phyloP scores from a whole-genome alignment of 2,113 vertebrate genomes.

The Phrynosoma platyrhinos region DNA sequence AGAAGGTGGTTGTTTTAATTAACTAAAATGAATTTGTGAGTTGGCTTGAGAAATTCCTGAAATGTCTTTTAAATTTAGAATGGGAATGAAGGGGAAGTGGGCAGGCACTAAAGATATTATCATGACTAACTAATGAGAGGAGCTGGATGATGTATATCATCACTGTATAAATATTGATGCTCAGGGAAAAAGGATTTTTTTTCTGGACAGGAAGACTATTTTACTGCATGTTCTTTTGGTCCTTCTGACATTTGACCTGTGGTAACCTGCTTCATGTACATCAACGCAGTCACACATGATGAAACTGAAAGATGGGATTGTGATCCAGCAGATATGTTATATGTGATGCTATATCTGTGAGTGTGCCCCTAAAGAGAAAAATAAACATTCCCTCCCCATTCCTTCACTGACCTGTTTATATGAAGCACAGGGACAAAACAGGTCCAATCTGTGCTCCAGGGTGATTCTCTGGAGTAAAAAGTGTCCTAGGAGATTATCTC shows the following conservation, averaged over 20 bases:
- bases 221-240: no score
- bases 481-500: no score
- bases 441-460: no score
- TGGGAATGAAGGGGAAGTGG: neutral
- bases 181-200: neutral
- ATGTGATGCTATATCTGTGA: no score
- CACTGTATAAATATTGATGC: neutral
- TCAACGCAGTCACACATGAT: neutral
- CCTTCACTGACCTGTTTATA: no score
- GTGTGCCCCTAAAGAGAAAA: no score
- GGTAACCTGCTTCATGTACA: neutral
- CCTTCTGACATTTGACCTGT: neutral
- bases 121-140: neutral
- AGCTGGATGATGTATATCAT: neutral
- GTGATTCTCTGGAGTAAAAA: no score
- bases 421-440: no score
- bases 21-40: conserved; percentile 2
- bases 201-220: neutral
- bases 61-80: neutral
- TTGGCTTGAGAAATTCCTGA: neutral
- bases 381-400: no score
- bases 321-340: neutral
- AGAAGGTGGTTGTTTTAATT: neutral
- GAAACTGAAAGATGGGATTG: neutral
- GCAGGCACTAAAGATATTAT: neutral